Evolutionary conservation across 1,140 invertebrate species (phyloP).

Genomic region (Trigoniulus corallinus): DNA sequence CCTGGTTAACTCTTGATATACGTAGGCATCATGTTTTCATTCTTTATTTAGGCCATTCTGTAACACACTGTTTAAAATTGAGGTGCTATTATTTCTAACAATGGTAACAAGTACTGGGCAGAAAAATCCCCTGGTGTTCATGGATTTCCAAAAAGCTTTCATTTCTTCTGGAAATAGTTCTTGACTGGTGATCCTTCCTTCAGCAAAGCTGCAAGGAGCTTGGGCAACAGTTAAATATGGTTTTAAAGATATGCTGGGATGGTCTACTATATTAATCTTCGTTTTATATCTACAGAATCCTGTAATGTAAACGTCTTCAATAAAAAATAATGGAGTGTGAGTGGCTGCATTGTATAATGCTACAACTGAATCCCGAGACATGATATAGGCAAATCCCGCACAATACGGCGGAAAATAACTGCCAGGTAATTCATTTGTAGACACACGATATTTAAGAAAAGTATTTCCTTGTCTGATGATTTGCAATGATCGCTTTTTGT

Average conservation of each 20-base stretch:
- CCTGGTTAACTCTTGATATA: too few relatives aligned
- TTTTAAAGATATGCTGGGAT: conserved; percentile 12
- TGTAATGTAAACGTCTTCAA: conserved; percentile 23
- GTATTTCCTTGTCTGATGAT: conserved; percentile 13
- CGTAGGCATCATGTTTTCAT: too few relatives aligned
- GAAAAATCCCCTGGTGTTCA: conserved; percentile 19
- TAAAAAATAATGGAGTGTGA: conserved; percentile 17
- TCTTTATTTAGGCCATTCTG: too few relatives aligned
- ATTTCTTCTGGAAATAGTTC: conserved; percentile 14
- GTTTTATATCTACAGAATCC: conserved; percentile 19
- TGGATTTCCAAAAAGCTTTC: conserved; percentile 13
- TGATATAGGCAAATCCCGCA: conserved; percentile 18
- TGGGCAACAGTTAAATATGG: conserved; percentile 12
- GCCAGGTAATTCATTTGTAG: conserved; percentile 14
- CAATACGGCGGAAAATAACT: conserved; percentile 19
- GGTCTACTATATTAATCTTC: conserved; percentile 12
- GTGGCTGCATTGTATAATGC: conserved; percentile 14
- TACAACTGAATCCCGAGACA: conserved; percentile 12
- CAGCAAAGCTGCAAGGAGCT: conserved; percentile 13
- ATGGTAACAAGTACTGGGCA: conserved; percentile 11
- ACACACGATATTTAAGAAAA: conserved; percentile 14
- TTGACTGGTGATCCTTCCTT: conserved; percentile 16
- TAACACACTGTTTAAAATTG: too few relatives aligned
- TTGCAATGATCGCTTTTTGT: conserved; percentile 12
- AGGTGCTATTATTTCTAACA: too few relatives aligned